These are phyloP conservation scores for Plestiodon gilberti DNA, from an alignment of 2,113 vertebrate species.

Conservation along the genomic window DNA sequence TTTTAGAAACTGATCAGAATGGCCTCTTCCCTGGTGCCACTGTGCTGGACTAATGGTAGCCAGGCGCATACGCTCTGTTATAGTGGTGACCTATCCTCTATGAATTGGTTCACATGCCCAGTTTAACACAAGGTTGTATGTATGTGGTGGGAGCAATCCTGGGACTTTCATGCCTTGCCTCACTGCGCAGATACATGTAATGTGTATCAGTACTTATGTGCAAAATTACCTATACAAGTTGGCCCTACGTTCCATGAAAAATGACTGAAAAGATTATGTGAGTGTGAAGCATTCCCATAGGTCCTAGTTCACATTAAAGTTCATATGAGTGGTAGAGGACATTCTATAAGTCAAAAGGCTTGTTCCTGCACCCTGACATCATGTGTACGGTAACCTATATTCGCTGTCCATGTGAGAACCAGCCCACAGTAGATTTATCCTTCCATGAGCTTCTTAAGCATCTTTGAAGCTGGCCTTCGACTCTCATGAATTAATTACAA, in stretches of 20 bases:
- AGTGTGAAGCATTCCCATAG: background rate
- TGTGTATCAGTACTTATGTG: no score
- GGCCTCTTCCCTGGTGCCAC: no score
- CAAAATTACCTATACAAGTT: background rate
- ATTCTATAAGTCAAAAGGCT: background rate
- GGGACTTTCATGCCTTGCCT: no score
- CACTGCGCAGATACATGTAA: no score
- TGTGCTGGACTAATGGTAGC: no score
- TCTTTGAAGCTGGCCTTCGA: background rate
- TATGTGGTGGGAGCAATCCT: no score
- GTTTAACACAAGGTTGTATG: no score
- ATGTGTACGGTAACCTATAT: background rate
- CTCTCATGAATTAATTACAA: constrained; percentile 24
- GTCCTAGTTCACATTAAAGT: background rate
- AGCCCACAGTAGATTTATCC: background rate
- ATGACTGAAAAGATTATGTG: background rate
- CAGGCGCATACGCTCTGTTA: no score
- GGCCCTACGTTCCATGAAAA: background rate
- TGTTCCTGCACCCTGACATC: background rate
- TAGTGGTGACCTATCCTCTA: no score
- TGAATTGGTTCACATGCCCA: no score
- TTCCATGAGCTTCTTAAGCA: constrained; percentile 1
- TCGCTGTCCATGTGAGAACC: background rate
- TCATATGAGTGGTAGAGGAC: background rate
- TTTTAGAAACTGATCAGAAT: no score